phyloP scores from a whole-genome alignment of 1,140 invertebrate species.

The Drosophila burlai region DNA sequence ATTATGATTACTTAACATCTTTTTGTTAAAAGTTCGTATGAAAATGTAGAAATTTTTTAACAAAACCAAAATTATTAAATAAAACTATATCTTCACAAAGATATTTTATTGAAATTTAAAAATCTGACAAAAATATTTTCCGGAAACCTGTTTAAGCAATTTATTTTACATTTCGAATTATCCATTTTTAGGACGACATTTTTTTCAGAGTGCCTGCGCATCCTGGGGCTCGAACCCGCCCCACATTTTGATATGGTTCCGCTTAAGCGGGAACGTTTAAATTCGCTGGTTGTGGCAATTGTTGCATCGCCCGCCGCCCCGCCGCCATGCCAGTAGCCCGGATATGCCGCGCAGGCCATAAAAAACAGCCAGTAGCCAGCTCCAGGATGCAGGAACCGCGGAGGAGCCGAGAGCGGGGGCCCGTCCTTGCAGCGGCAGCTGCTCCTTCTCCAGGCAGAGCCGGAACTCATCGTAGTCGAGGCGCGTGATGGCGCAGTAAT shows the following conservation, averaged over 20 bases:
- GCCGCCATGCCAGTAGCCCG: slow-evolving; percentile 9
- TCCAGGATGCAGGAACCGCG: slow-evolving; percentile 18
- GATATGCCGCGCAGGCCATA: slow-evolving; percentile 28
- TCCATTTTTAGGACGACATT: neutral
- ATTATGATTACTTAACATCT: neutral
- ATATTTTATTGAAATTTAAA: neutral
- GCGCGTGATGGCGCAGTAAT: slow-evolving; percentile 93
- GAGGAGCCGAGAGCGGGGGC: slow-evolving; percentile 14
- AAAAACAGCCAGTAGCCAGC: slow-evolving; percentile 38
- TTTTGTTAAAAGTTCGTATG: neutral
- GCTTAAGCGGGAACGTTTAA: slow-evolving; percentile 59
- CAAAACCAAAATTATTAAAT: neutral
- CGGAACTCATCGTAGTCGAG: slow-evolving; percentile 91
- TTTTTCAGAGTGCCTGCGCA: slow-evolving; percentile 31
- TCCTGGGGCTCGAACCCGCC: slow-evolving; percentile 14
- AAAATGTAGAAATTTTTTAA: too few species aligned
- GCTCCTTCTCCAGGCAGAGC: slow-evolving; percentile 90
- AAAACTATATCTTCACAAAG: neutral
- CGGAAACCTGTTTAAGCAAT: neutral
- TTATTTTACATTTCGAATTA: neutral
- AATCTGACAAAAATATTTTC: neutral
- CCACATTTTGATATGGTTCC: slow-evolving; percentile 42
- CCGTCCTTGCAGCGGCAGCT: slow-evolving; percentile 88
- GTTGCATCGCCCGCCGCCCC: slow-evolving; percentile 29
- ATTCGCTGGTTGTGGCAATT: slow-evolving; percentile 60